Conservation (phyloP, 2,888 invertebrate genomes). For the Abrostola tripartita region DNA sequence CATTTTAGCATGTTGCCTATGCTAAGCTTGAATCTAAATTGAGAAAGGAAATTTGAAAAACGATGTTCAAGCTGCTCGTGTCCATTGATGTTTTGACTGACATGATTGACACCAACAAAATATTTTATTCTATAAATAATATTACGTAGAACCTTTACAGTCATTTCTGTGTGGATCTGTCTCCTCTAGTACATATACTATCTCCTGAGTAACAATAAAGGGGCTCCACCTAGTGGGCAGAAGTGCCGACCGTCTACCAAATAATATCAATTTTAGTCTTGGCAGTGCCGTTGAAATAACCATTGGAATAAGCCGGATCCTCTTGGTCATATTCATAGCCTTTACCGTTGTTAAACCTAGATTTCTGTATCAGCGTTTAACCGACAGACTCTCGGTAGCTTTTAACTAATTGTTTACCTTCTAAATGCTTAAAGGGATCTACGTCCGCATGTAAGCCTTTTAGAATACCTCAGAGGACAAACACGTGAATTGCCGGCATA, state of each 20-base stretch:
- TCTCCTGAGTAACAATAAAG: not conserved
- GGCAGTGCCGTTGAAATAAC: not conserved
- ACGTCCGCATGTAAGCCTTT: not conserved
- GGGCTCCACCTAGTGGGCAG: not conserved
- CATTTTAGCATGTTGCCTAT: too few species aligned
- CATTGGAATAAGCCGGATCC: not conserved
- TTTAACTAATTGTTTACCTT: not conserved
- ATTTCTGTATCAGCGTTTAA: too few species aligned
- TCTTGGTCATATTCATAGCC: not conserved
- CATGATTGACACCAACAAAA: too few species aligned
- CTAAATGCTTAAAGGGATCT: constrained; percentile 4
- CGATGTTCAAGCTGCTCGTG: too few species aligned
- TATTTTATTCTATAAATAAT: too few species aligned
- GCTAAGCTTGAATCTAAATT: too few species aligned
- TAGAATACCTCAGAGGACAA: not conserved
- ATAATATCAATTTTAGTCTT: not conserved
- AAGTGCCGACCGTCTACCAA: not conserved
- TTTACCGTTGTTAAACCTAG: too few species aligned
- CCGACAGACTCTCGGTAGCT: not conserved
- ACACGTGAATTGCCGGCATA: not conserved
- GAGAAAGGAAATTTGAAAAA: too few species aligned
- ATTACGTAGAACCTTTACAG: too few species aligned
- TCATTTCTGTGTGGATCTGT: not conserved
- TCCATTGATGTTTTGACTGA: too few species aligned
- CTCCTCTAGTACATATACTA: not conserved